Conservation (phyloP, 2,797 vertebrate species). For the Mormyrus proboscirostris region DNA sequence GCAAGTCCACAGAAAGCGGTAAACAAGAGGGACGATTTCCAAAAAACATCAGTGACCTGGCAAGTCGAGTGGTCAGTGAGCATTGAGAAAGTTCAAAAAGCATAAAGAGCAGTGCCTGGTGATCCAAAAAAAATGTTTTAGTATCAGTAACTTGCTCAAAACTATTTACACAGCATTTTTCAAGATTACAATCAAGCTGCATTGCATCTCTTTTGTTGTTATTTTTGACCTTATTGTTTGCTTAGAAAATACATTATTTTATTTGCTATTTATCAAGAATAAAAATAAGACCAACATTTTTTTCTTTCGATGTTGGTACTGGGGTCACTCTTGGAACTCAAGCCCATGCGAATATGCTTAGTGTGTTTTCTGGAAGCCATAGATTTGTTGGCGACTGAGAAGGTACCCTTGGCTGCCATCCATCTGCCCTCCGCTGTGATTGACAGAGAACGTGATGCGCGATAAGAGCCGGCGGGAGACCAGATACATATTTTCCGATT, state of each 20-base stretch:
- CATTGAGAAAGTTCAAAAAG: neutral
- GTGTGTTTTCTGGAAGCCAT: neutral
- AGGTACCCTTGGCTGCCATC: neutral
- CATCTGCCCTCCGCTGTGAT: neutral
- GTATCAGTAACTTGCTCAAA: neutral
- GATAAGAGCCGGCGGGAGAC: neutral
- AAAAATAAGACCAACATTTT: neutral
- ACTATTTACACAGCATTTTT: neutral
- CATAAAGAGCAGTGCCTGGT: neutral
- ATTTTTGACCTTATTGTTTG: neutral
- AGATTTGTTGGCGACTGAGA: neutral
- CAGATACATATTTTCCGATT: neutral
- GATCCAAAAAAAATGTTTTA: neutral
- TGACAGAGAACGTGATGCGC: neutral
- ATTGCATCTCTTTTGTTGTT: neutral
- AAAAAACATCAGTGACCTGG: neutral
- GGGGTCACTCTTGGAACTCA: neutral
- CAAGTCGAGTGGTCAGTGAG: neutral
- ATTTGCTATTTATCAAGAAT: neutral
- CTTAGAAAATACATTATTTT: neutral
- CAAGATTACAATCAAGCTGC: neutral
- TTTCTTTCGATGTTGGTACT: neutral
- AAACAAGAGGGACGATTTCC: neutral
- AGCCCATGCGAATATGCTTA: neutral
- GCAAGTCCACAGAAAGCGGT: neutral